Percentiles rank a stretch among this genome's conserved stretches.
phyloP scores from a whole-genome alignment of 2,888 invertebrate species.

The Nasonovia ribisnigri region DNA sequence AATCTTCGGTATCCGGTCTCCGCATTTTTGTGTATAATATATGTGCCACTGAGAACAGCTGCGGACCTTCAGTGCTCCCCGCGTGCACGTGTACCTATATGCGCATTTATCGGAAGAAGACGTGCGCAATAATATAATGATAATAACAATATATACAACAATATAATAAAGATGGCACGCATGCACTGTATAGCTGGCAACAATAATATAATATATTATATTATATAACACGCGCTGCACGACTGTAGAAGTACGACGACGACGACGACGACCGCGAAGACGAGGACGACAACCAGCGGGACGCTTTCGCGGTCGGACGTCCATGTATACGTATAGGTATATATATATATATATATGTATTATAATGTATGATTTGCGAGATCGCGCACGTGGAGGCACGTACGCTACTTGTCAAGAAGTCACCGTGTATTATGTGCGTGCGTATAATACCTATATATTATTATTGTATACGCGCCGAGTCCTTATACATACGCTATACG shows the following conservation, averaged over 20 bases:
- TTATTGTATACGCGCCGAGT: neutral
- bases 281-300: slow-evolving; percentile 15
- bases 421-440: slow-evolving; percentile 3
- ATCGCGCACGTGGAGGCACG: neutral
- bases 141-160: neutral
- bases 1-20: slow-evolving; percentile 41
- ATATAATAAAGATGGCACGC: slow-evolving; percentile 10
- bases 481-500: neutral
- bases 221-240: neutral
- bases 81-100: neutral
- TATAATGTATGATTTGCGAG: neutral
- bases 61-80: neutral
- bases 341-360: neutral
- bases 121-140: slow-evolving; percentile 25
- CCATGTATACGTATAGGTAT: neutral
- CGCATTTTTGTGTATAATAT: too few species aligned
- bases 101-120: slow-evolving; percentile 22
- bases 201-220: neutral
- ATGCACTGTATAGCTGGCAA: too few species aligned
- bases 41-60: neutral
- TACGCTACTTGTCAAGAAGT: slow-evolving; percentile 59
- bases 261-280: neutral
- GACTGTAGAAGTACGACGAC: neutral
- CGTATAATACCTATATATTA: neutral
- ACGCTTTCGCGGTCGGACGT: slow-evolving; percentile 54